A percentile compares a stretch with the other conserved stretches of the same genome.
These are phyloP conservation scores for Propithecus perrieri DNA, from an alignment of 2,797 vertebrate genomes.

Conservation along the genomic window DNA sequence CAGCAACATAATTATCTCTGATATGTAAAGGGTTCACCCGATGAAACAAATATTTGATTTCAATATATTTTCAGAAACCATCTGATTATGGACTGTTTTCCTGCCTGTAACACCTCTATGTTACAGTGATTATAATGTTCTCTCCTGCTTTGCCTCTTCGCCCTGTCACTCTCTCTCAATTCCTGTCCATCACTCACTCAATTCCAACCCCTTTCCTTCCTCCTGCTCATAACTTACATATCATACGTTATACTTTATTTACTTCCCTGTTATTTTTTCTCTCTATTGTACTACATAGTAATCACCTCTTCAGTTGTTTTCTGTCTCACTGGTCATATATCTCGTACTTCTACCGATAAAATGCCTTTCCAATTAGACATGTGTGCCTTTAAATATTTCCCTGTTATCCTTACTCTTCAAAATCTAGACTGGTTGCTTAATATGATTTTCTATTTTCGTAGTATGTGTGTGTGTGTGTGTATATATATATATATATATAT, in stretches of 20 bases:
- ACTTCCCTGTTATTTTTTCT: too few relatives aligned
- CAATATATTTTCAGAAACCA: neutral
- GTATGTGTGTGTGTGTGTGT: neutral
- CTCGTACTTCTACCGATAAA: neutral
- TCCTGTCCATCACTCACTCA: neutral
- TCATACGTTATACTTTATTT: neutral
- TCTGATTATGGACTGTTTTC: neutral
- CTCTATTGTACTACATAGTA: neutral
- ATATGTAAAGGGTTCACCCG: neutral
- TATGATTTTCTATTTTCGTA: neutral
- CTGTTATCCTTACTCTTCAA: neutral
- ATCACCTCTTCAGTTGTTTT: neutral
- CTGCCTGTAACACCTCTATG: neutral
- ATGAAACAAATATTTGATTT: neutral
- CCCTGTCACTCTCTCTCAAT: neutral
- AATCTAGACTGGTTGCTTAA: neutral
- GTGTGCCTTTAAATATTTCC: neutral
- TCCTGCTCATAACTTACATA: neutral
- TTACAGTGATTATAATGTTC: too few relatives aligned
- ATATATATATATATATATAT: neutral
- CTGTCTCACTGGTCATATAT: neutral
- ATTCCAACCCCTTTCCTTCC: neutral
- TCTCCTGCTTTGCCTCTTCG: neutral
- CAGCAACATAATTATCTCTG: neutral
- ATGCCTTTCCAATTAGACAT: neutral